Percentiles rank a stretch among this genome's conserved stretches.
Evolutionary conservation across 2,888 invertebrate genomes (phyloP).

Genomic region (Diaprepes abbreviatus): DNA sequence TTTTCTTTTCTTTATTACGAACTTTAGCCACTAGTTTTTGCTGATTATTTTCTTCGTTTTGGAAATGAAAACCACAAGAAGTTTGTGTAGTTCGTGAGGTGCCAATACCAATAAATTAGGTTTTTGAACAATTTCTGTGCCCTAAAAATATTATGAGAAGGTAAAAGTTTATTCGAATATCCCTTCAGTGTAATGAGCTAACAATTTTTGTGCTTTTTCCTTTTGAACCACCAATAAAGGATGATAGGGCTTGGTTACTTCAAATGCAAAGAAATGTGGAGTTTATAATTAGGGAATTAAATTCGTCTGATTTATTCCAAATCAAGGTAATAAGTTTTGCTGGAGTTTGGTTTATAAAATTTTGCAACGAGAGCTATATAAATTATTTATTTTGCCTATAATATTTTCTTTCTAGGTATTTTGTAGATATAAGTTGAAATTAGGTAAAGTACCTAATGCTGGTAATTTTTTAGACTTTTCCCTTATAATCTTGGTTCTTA

Average conservation of each 20-base stretch:
- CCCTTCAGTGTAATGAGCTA: neutral
- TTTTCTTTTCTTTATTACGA: neutral
- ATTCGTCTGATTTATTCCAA: neutral
- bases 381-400: neutral
- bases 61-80: constrained; percentile 41
- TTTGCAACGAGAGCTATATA: neutral
- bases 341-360: neutral
- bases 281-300: constrained; percentile 13
- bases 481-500: neutral
- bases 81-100: constrained; percentile 16
- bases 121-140: constrained; percentile 1
- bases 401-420: neutral
- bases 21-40: constrained; percentile 52
- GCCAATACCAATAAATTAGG: constrained; percentile 10
- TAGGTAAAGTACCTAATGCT: constrained; percentile 6
- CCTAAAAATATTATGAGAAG: constrained; percentile 16
- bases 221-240: neutral
- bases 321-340: neutral
- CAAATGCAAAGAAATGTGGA: constrained; percentile 16
- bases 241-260: constrained; percentile 17
- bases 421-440: neutral
- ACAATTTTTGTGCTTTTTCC: neutral
- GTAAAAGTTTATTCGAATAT: neutral
- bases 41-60: constrained; percentile 53
- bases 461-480: neutral